These are phyloP conservation scores for Thymallus thymallus DNA, from an alignment of 2,113 vertebrate species.

Conservation along the genomic window DNA sequence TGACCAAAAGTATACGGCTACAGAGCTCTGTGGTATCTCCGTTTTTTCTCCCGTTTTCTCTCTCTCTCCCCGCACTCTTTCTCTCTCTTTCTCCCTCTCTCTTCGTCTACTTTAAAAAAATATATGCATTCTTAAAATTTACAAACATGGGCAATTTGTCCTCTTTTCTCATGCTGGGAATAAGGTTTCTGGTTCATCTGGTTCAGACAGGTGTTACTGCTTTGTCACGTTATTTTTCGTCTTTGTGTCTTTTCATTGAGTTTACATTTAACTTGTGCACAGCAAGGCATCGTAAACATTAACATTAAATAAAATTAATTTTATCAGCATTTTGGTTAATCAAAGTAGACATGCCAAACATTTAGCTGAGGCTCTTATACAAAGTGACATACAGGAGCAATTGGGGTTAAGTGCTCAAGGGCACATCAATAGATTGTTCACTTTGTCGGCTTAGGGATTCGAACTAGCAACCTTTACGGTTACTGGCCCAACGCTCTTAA, in stretches of 20 bases:
- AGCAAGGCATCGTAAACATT: too few relatives aligned
- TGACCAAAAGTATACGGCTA: slow-evolving; percentile 64
- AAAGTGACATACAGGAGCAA: too few relatives aligned
- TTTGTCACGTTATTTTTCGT: not conserved
- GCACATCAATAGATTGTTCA: too few relatives aligned
- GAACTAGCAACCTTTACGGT: too few relatives aligned
- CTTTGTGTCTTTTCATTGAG: too few relatives aligned
- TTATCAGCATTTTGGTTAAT: not conserved
- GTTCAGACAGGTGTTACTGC: not conserved
- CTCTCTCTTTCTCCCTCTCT: slow-evolving; percentile 37
- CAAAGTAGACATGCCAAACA: too few relatives aligned
- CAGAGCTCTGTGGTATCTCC: slow-evolving; percentile 43
- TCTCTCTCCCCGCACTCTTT: too few relatives aligned
- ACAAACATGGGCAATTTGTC: slow-evolving; percentile 8
- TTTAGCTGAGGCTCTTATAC: too few relatives aligned
- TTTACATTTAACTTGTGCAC: too few relatives aligned
- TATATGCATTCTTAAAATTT: not conserved
- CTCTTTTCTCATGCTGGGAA: slow-evolving; percentile 31
- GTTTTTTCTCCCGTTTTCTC: slow-evolving; percentile 11
- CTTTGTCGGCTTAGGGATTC: too few relatives aligned
- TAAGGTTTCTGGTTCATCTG: not conserved
- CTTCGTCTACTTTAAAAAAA: not conserved
- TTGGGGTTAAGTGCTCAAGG: too few relatives aligned
- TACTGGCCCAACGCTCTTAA: too few relatives aligned
- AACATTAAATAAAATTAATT: not conserved